Base-by-base conservation (phyloP, 2,797 vertebrate genomes). In the Micromesistius poutassou region DNA sequence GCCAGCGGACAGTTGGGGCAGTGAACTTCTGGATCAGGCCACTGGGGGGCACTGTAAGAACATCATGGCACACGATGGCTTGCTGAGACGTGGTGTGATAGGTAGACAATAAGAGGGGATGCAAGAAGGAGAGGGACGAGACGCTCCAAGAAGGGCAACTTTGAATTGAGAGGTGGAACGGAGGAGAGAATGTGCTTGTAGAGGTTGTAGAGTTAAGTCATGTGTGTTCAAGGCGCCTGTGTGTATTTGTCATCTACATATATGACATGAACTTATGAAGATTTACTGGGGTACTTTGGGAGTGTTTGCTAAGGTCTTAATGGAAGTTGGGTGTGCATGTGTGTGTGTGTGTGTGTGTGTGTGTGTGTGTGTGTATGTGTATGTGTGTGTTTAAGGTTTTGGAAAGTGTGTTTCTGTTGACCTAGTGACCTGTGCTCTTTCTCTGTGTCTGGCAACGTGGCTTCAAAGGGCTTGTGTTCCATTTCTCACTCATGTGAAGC, bases 201-300 rank as follows among this genome's bases (percentile, higher is more conserved):
- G 55, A n/a, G 55, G 55, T n/a, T n/a, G n/a, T n/a, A n/a, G n/a
- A 9, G 22, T 62, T 2, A 28, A 68, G n/a, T 30, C 62, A 13
- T 68, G 62, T 71, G 70, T 71, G 82, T 79, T 78, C 74, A 72
- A 76, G 73, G 75, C 79, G 82, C 72, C 71, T 14, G 22, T 35
- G 1, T 76, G 25, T 62, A 62, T 62, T 28, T 68, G 62, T 28
- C 62, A 73, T 85, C 22, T 85, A 86, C 87, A 80, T 84, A 87
- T 87, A 77, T 81, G 33, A 3, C 8, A 38, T 25, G n/a, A 33
- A 36, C 71, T 25, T 36, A 68, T 33, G 22, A 33, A 74, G 36
- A 42, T 85, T 89, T 83, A 85, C 87, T 89, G 85, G 84, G 87
- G 92, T 90, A 89, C 88, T 85, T 83, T 83, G 80, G 75, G 83